Evolutionary conservation across 2,888 invertebrate genomes (phyloP).

Genomic region (Erynnis tages): DNA sequence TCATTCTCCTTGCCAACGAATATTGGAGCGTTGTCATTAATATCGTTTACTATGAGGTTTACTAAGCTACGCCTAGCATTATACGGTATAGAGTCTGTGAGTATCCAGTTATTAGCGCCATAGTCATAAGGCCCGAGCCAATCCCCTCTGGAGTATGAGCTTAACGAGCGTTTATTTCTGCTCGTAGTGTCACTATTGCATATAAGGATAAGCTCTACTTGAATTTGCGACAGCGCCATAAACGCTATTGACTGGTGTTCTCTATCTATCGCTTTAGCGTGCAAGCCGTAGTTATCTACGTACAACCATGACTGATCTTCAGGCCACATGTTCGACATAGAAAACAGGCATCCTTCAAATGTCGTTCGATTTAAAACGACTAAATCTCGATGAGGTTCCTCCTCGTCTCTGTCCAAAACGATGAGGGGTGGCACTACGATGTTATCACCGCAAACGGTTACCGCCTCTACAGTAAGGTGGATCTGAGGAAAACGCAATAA

Average conservation of each 20-base stretch:
- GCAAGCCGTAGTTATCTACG: conserved; percentile 60
- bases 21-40: conserved; percentile 76
- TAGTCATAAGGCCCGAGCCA: conserved; percentile 59
- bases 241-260: conserved; percentile 70
- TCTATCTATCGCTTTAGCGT: conserved; percentile 62
- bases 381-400: conserved; percentile 55
- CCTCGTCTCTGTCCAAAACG: conserved; percentile 65
- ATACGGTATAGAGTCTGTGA: conserved; percentile 61
- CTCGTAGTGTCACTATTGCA: conserved; percentile 47
- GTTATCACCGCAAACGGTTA: conserved; percentile 45
- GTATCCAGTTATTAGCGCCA: conserved; percentile 63
- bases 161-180: conserved; percentile 53
- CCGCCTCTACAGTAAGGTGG: conserved; percentile 51
- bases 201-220: conserved; percentile 63
- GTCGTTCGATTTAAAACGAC: conserved; percentile 47
- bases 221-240: conserved; percentile 72
- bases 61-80: conserved; percentile 64
- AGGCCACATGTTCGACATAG: conserved; percentile 65
- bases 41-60: conserved; percentile 75
- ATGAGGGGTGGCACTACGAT: conserved; percentile 58
- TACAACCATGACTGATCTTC: conserved; percentile 63
- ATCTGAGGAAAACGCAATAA: conserved; percentile 44
- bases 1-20: conserved; percentile 60
- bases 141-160: conserved; percentile 35
- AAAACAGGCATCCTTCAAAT: conserved; percentile 53